phyloP scores from a whole-genome alignment of 2,113 vertebrate species.

The Mobula hypostoma region DNA sequence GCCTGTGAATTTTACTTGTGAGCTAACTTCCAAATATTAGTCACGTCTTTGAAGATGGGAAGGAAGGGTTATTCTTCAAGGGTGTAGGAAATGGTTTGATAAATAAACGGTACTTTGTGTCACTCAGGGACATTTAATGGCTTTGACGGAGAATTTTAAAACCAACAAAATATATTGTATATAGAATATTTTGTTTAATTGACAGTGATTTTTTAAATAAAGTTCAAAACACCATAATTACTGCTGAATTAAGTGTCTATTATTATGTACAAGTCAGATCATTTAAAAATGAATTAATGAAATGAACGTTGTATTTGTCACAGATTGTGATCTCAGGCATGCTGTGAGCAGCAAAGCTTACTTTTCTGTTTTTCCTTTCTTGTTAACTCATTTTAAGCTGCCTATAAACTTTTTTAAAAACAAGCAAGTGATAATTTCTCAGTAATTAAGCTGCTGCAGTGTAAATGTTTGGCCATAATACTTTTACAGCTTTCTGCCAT shows the following conservation, averaged over 20 bases:
- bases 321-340: not conserved
- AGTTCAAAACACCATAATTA: too few relatives aligned
- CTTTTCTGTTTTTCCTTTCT: constrained; percentile 15
- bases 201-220: not conserved
- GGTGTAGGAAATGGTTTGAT: not conserved
- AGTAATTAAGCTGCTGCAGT: not conserved
- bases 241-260: not conserved
- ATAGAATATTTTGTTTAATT: not conserved
- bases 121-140: not conserved
- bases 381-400: not conserved
- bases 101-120: not conserved
- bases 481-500: not conserved
- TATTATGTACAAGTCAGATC: not conserved
- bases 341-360: not conserved
- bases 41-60: not conserved
- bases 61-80: not conserved
- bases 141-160: not conserved
- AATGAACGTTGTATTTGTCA: not conserved
- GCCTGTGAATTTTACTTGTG: not conserved
- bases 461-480: not conserved
- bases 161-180: not conserved
- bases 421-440: constrained; percentile 2
- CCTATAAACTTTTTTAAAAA: constrained; percentile 4
- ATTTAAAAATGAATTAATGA: not conserved
- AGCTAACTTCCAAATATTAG: not conserved